phyloP scores from a whole-genome alignment of 2,113 vertebrate species.

The Cygnus buccinator region DNA sequence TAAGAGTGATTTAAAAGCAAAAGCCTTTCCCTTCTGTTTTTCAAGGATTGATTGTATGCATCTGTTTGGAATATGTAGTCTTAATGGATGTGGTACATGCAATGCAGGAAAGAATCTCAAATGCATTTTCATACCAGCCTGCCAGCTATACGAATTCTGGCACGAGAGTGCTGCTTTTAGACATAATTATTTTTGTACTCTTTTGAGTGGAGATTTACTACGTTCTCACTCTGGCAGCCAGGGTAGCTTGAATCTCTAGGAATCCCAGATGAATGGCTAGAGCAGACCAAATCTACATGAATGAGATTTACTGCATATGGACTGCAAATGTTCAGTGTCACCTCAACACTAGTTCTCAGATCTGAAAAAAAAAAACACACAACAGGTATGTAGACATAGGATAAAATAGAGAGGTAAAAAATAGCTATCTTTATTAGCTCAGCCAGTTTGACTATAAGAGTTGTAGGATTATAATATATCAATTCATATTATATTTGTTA shows the following conservation, averaged over 20 bases:
- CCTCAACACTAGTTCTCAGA: not conserved
- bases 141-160: not conserved
- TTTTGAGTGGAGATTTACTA: not conserved
- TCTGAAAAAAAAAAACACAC: no score
- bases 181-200: not conserved
- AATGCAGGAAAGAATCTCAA: not conserved
- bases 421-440: not conserved
- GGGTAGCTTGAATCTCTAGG: not conserved
- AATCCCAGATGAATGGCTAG: not conserved
- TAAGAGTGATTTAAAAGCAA: not conserved
- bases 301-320: not conserved
- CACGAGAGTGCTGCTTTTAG: not conserved
- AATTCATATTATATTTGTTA: not conserved
- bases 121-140: not conserved
- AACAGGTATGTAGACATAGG: not conserved
- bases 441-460: not conserved
- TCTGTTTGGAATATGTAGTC: not conserved
- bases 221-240: not conserved
- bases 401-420: not conserved
- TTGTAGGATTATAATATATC: not conserved
- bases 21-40: not conserved
- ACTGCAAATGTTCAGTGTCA: not conserved
- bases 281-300: not conserved
- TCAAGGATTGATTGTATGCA: not conserved
- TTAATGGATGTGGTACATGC: not conserved